Evolutionary conservation across 2,113 vertebrate species (phyloP).

Genomic region (Zeus faber): DNA sequence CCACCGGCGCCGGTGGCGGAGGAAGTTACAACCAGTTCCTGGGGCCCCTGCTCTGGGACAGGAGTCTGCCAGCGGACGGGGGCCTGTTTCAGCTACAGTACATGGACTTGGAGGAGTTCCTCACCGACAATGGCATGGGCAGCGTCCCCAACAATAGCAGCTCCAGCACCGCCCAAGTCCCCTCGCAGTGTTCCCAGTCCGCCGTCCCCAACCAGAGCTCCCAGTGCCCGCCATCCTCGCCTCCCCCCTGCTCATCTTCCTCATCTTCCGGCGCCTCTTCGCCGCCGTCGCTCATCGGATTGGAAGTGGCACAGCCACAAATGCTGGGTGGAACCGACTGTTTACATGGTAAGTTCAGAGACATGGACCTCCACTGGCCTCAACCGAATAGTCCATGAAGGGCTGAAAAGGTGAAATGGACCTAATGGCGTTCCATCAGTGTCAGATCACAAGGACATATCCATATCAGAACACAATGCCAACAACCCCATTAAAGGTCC

Average conservation of each 20-base stretch:
- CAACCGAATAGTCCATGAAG: too few relatives aligned
- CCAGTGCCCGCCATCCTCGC: conserved; percentile 76
- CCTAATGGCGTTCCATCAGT: too few relatives aligned
- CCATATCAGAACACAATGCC: conserved; percentile 27
- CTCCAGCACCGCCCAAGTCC: conserved; percentile 75
- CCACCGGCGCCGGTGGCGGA: conserved; percentile 31
- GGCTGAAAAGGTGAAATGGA: too few relatives aligned
- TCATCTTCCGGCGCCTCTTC: conserved; percentile 69
- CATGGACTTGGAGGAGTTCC: conserved; percentile 82
- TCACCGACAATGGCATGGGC: conserved; percentile 80
- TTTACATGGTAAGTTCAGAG: conserved; percentile 76
- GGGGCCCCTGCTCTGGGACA: conserved; percentile 76
- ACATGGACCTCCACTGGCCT: too few relatives aligned
- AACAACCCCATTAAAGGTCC: conserved; percentile 7
- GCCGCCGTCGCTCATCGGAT: conserved; percentile 70
- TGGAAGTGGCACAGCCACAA: conserved; percentile 73
- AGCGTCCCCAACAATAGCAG: conserved; percentile 69
- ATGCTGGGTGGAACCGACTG: conserved; percentile 63
- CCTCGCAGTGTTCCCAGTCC: conserved; percentile 76
- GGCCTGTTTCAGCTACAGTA: conserved; percentile 82
- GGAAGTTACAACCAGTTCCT: conserved; percentile 72
- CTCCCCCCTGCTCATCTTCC: conserved; percentile 66
- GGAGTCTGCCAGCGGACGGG: conserved; percentile 73
- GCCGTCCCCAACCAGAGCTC: conserved; percentile 79
- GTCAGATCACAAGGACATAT: too few relatives aligned